phyloP scores from a whole-genome alignment of 1,140 invertebrate species.

The Bombus terrestris region DNA sequence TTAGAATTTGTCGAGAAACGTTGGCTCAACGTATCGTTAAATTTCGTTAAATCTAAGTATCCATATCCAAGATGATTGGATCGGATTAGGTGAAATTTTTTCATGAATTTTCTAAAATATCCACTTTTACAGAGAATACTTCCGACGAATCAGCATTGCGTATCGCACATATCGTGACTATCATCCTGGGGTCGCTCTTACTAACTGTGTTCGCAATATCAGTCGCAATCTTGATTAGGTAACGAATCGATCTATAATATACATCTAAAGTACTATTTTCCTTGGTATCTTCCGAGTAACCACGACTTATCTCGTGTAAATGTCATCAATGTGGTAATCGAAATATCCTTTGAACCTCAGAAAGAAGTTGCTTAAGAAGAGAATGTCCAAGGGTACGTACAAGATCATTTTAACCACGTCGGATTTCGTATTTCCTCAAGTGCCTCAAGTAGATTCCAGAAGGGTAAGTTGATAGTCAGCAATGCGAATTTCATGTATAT shows the following conservation, averaged over 20 bases:
- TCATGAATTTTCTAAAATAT: neutral
- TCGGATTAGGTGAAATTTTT: neutral
- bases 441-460: conserved; percentile 83
- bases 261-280: no score
- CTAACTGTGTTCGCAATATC: conserved; percentile 73
- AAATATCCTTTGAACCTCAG: conserved; percentile 69
- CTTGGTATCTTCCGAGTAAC: neutral
- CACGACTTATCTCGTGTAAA: neutral
- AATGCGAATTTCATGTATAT: neutral
- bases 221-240: conserved; percentile 74
- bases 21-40: no score
- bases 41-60: neutral
- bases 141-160: conserved; percentile 60
- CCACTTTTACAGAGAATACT: neutral
- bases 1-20: no score
- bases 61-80: neutral
- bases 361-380: conserved; percentile 86
- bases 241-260: conserved; percentile 44
- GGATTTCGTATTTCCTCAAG: conserved; percentile 89
- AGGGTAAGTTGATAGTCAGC: conserved; percentile 81
- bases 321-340: neutral
- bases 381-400: conserved; percentile 88
- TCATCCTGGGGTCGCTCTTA: conserved; percentile 76
- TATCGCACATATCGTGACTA: conserved; percentile 77
- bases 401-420: conserved; percentile 89